A percentile compares a stretch with the other conserved stretches of the same genome.
Conservation (phyloP, 2,113 vertebrate species). For the Colossoma macropomum region DNA sequence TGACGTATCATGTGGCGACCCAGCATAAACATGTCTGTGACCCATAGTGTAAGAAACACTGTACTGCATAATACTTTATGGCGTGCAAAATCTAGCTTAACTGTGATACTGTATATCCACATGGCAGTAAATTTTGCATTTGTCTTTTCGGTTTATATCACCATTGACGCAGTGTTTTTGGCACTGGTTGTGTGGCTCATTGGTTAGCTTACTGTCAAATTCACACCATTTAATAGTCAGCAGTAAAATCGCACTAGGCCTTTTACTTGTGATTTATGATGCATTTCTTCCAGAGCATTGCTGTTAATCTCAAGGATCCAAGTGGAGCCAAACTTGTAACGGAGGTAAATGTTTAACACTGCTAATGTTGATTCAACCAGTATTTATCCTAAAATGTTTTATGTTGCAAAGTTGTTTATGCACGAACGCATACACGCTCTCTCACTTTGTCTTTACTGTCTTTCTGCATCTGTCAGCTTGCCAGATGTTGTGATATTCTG, state of each 20-base stretch:
- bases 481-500: slow-evolving; percentile 87
- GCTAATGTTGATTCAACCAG: background rate
- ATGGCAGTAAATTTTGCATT: background rate
- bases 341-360: slow-evolving; percentile 77
- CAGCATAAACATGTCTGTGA: too few species aligned
- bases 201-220: slow-evolving; percentile 6
- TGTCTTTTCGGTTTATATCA: background rate
- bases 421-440: background rate
- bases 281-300: slow-evolving; percentile 83
- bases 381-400: background rate
- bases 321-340: slow-evolving; percentile 83
- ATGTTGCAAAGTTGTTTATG: slow-evolving; percentile 6
- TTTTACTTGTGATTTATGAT: background rate
- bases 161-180: background rate
- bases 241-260: background rate
- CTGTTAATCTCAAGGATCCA: slow-evolving; percentile 89
- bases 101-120: background rate
- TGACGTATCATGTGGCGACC: too few species aligned
- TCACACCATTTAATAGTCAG: background rate
- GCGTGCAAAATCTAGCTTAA: background rate
- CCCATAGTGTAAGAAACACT: too few species aligned
- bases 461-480: slow-evolving; percentile 79
- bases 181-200: background rate
- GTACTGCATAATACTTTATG: background rate
- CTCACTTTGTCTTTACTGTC: background rate